These are phyloP conservation scores for Columba livia DNA, from an alignment of 2,113 vertebrate species.

Conservation along the genomic window DNA sequence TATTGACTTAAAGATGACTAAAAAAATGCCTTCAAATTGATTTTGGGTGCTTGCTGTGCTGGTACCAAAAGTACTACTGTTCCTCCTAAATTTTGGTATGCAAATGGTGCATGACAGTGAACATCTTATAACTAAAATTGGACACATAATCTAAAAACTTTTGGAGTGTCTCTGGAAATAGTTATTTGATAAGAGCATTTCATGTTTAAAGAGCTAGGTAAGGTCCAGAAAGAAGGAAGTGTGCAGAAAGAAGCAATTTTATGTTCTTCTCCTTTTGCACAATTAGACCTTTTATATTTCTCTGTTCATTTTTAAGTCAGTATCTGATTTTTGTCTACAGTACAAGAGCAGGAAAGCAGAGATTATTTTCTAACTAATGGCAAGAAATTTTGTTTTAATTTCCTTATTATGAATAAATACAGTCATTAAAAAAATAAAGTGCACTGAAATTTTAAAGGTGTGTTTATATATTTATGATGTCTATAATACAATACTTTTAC, in stretches of 20 bases:
- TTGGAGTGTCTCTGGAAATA: not conserved
- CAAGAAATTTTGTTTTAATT: not conserved
- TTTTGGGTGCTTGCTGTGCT: not conserved
- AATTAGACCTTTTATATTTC: not conserved
- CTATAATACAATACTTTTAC: not conserved
- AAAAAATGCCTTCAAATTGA: not conserved
- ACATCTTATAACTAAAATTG: not conserved
- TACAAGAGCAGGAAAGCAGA: not conserved
- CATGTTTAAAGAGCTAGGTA: not conserved
- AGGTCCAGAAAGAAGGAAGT: not conserved
- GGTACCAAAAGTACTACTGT: not conserved
- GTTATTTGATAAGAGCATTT: not conserved
- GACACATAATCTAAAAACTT: not conserved
- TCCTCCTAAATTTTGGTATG: not conserved
- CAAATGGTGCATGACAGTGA: not conserved
- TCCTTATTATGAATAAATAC: not conserved
- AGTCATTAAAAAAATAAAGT: not conserved
- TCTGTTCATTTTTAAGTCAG: not conserved
- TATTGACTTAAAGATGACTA: not conserved
- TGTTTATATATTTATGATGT: not conserved
- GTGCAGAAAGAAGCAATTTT: not conserved
- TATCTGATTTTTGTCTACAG: not conserved
- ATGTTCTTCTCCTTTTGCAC: not conserved
- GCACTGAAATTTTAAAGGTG: not conserved
- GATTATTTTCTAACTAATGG: not conserved